phyloP scores from a whole-genome alignment of 2,888 invertebrate species.

The Lochmaea capreae region DNA sequence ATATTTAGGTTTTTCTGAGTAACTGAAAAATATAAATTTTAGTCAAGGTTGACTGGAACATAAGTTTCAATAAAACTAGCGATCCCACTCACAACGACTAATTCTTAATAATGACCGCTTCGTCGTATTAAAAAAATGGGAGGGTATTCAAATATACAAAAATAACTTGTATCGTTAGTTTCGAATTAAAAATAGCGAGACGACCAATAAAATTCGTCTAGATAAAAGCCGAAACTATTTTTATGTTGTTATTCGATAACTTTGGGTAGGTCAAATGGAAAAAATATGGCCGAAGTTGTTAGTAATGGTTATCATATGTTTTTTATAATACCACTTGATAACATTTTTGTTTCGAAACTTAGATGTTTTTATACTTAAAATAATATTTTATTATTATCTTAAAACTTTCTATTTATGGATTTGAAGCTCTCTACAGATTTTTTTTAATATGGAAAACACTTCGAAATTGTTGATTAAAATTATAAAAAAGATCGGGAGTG shows the following conservation, averaged over 20 bases:
- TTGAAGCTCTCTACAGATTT: too few relatives aligned
- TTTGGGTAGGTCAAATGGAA: conserved; percentile 38
- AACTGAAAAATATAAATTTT: not conserved
- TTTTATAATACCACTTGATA: conserved; percentile 9
- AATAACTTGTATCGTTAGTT: conserved; percentile 37
- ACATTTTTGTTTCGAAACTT: conserved; percentile 17
- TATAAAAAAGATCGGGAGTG: too few relatives aligned
- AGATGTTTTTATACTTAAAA: not conserved
- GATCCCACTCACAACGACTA: conserved; percentile 32
- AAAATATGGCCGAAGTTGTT: conserved; percentile 38
- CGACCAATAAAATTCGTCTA: conserved; percentile 40
- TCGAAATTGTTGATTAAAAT: too few relatives aligned
- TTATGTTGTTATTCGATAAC: conserved; percentile 42
- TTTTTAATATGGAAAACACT: too few relatives aligned
- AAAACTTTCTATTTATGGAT: not conserved
- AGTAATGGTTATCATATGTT: conserved; percentile 9
- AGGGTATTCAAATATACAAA: conserved; percentile 34
- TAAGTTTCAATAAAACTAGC: conserved; percentile 3
- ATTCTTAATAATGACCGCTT: conserved; percentile 29
- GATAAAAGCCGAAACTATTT: conserved; percentile 38
- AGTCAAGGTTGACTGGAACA: conserved; percentile 13
- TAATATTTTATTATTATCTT: not conserved
- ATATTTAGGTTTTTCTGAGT: not conserved
- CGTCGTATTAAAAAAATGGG: conserved; percentile 38
- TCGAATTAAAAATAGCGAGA: conserved; percentile 30